A percentile compares a stretch with the other conserved stretches of the same genome.
phyloP scores from a whole-genome alignment of 2,797 vertebrate genomes.

The Orientallactaga sibirica region DNA sequence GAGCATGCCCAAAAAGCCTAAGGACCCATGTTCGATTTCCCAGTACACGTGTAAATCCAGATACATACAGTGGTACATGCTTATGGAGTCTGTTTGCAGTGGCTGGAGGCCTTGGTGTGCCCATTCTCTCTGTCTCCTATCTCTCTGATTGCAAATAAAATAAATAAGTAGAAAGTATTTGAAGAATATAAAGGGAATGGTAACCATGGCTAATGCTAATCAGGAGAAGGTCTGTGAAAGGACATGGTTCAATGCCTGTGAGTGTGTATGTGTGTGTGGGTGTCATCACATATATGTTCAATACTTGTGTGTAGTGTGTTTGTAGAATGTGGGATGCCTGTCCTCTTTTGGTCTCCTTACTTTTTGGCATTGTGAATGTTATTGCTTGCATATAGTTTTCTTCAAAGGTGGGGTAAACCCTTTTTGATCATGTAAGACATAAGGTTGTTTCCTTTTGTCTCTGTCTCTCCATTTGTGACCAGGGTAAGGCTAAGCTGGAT shows the following conservation, averaged over 20 bases:
- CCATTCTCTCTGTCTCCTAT: no score
- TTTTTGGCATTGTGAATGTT: slow-evolving; percentile 33
- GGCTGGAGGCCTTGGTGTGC: no score
- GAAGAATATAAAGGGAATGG: neutral
- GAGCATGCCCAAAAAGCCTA: no score
- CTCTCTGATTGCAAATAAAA: no score
- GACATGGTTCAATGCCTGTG: neutral
- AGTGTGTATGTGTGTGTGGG: no score
- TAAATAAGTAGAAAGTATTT: neutral
- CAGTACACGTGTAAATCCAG: no score
- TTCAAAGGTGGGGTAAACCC: neutral
- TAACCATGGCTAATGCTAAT: neutral
- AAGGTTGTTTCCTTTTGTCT: neutral
- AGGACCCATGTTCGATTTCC: no score
- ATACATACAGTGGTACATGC: no score
- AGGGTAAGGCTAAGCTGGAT: neutral
- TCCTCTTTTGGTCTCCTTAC: slow-evolving; percentile 1
- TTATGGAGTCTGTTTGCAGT: no score
- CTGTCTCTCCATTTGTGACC: neutral
- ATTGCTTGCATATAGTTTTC: neutral
- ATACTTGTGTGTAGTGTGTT: neutral
- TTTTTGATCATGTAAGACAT: neutral
- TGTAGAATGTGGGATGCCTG: neutral
- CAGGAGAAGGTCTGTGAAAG: neutral
- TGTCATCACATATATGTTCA: no score